Base-by-base conservation (phyloP, 2,888 invertebrate genomes). In the Ormyrus pomaceus region DNA sequence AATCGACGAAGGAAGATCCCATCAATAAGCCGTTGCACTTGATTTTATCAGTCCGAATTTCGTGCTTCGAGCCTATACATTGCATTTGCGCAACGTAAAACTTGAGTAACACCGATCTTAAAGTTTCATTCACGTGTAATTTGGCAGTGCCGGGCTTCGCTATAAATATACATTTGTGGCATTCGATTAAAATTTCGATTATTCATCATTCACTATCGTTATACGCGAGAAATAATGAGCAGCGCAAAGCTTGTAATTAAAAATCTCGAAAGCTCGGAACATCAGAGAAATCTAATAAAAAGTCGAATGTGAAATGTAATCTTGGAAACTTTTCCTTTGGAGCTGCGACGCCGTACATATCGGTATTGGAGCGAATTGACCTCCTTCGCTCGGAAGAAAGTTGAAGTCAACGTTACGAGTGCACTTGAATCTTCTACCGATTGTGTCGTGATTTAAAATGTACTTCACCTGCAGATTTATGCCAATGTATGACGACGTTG, bases 141-240 rank as follows among this genome's bases (percentile, higher is more conserved):
- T 59, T 79, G 74, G 69, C 79, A 74, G 69, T 74, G 34, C 75
- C 34, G 61, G 70, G 51, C 19, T 53, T 70, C 53, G 19, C 11
- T 64, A 19, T 19, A 19, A 19, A 19, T 19, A 19, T 19, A 19
- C 19, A 19, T 19, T 19, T 2, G 19, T 19, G 19, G 19, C 19
- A 19, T 19, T 19, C 19, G 19, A 19, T 19, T 19, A 19, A 19
- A 19, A 55, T 69, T 51, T 69, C 48, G 46, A 51, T 64, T 62
- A 64, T 46, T 46, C 53, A 19, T 19, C 19, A 19, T 19, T 19
- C 19, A 19, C 19, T 1, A 1, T 19, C 19, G 19, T 19, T 19
- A 19, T 2, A 19, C 19, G 19, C 19, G 19, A 19, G 19, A 19
- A 19, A 19, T 19, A 19, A 19, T 19, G 19, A 19, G 19, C 19